Base-by-base conservation (phyloP, 2,888 invertebrate genomes). In the Crossocerus cetratus region DNA sequence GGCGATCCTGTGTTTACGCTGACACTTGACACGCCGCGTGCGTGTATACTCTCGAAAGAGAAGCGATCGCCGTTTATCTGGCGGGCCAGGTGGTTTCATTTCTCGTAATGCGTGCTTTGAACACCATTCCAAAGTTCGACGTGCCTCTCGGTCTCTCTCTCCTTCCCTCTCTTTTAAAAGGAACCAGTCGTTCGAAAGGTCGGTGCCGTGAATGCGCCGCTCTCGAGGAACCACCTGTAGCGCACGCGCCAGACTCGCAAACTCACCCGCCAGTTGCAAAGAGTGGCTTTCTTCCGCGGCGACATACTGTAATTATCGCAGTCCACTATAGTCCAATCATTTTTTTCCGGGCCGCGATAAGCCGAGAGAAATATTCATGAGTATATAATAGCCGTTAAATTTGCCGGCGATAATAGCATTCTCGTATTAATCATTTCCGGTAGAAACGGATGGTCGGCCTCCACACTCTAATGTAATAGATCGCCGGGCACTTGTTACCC, bases 141-240 rank as follows among this genome's bases (percentile, higher is more conserved):
- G 32, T 32, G 32, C 11, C 32, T 32, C 23, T 32, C 2, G 8
- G 8, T 11, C 8, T 32, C 32, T 32, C 32, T 32, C 11, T 32
- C 32, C 11, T 11, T 32, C 11, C 11, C 32, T 32, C 5, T 1
- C 65, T 65, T 67, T 56, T 60, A 32, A 43, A 13, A 13, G 56
- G 23, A 56, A 54, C 53, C 44, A 72, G 56, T 42, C 65, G 70
- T 66, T 69, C 72, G 69, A 79, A 79, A 72, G 75, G 65, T 70
- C 54, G 68, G 69, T 76, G 74, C 74, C 76, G 72, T 70, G 79
- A 72, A 79, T 72, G 74, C 74, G 73, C 76, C 79, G 76, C 76
- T 77, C 80, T 81, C 77, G 77, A 79, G 67, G 71, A 79, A 57
- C 74, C 75, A 80, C 77, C 75, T 70, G 80, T 77, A 74, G 73